A percentile compares a stretch with the other conserved stretches of the same genome.
phyloP scores from a whole-genome alignment of 37 sponge, comb jelly and placozoan species.

The Axinella damicornis region DNA sequence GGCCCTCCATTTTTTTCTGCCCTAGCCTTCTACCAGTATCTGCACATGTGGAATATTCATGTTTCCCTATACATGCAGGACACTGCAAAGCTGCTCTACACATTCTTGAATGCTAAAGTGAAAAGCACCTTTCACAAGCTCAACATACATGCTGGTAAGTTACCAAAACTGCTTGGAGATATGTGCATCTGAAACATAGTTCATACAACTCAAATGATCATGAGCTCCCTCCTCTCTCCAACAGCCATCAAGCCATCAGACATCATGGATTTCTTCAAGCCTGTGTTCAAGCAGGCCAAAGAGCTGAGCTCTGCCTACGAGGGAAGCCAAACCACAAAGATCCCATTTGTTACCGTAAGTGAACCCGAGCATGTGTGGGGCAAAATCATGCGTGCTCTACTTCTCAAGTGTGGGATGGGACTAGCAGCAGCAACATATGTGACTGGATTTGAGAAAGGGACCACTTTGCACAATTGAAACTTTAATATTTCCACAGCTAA shows the following conservation, averaged over 20 bases:
- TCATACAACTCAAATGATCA: neutral
- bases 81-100: conserved; percentile 56
- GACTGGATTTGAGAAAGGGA: too few relatives aligned
- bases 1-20: too few relatives aligned
- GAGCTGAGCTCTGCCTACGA: conserved; percentile 20
- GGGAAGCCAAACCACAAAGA: neutral
- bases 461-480: too few relatives aligned
- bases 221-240: neutral
- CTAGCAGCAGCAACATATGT: too few relatives aligned
- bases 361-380: too few relatives aligned
- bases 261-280: conserved; percentile 54
- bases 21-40: too few relatives aligned
- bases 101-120: conserved; percentile 49
- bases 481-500: too few relatives aligned
- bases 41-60: too few relatives aligned
- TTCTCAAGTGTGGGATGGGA: too few relatives aligned
- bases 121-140: conserved; percentile 83
- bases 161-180: neutral
- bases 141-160: conserved; percentile 86
- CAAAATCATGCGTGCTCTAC: too few relatives aligned
- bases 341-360: conserved; percentile 73
- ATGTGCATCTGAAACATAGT: too few relatives aligned
- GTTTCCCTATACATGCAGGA: conserved; percentile 1
- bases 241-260: conserved; percentile 64
- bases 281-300: conserved; percentile 50